These are phyloP conservation scores for Astyanax mexicanus DNA, from an alignment of 2,797 vertebrate genomes.

Conservation along the genomic window DNA sequence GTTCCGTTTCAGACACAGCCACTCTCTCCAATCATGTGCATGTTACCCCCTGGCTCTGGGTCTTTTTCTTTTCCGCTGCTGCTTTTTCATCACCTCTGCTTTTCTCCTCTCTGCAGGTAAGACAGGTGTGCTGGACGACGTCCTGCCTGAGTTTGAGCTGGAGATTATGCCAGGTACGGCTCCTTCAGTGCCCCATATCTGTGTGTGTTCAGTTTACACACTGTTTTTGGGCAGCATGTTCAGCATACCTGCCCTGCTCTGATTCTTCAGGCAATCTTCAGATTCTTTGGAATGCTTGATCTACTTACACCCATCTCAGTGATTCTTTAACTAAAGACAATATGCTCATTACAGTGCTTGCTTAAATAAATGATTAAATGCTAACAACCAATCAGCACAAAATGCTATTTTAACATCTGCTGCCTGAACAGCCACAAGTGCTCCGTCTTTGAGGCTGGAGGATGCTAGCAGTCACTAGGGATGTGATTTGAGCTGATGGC, in stretches of 20 bases:
- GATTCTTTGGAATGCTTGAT: background rate
- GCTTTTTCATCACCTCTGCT: constrained; percentile 72
- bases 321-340: background rate
- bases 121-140: constrained; percentile 95
- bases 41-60: constrained; percentile 59
- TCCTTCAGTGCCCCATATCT: constrained; percentile 64
- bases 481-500: constrained; percentile 47
- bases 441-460: background rate
- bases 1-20: no score
- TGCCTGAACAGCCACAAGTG: background rate
- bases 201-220: background rate
- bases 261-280: background rate
- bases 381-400: background rate
- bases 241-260: background rate
- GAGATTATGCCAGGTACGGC: constrained; percentile 99
- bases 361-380: background rate
- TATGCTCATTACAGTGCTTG: background rate
- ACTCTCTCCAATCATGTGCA: constrained; percentile 18
- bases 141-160: constrained; percentile 99
- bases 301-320: background rate
- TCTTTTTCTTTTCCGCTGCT: constrained; percentile 67
- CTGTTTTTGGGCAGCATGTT: background rate
- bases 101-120: constrained; percentile 94
- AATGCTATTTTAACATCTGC: background rate
- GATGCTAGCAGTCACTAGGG: constrained; percentile 32